Base-by-base conservation (phyloP, 2,888 invertebrate genomes). In the Amaurobius ferox region DNA sequence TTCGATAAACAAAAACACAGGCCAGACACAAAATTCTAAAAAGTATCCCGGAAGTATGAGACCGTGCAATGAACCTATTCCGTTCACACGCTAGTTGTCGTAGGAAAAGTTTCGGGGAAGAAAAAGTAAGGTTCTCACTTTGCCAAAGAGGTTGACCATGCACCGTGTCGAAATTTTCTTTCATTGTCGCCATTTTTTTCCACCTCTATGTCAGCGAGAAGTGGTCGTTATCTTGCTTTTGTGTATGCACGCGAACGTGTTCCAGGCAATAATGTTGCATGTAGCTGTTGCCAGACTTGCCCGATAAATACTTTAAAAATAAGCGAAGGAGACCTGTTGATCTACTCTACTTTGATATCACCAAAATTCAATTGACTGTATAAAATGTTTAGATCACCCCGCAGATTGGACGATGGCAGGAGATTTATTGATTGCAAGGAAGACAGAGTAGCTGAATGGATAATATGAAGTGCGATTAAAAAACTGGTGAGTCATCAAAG, bases 11-110 rank as follows among this genome's bases (percentile, higher is more conserved):
- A 62, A 44, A 44, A 9, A 3, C 16, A 32, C n/a, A 32, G 32
- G 19, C 30, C n/a, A 66, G 64, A 66, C 64, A n/a, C 32, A 32
- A 66, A 66, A 30, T 32, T n/a, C 9, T n/a, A 66, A 32, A 66
- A 66, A 30, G 2, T 6, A 32, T 66, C 76, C 76, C 76, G 66
- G 66, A 76, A 76, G 48, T 30, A 19, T n/a, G 29, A 16, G 7
- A 30, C 28, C 44, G 76, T 44, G 40, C 76, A 44, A 32, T 67
- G 66, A 76, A 76, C 76, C 66, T 76, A 40, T 66, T 66, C 40
- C 66, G 64, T 74, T 76, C 76, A 76, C 76, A 76, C 76, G 76
- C 76, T 30, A 66, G 19, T 66, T 55, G 64, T 29, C 48, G 64
- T 62, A 40, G 19, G 40, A 39, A 39, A 73, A 61, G n/a, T 61